Percentiles rank a stretch among this genome's conserved stretches.
Evolutionary conservation across 2,888 invertebrate genomes (phyloP).

Genomic region (Tiliacea citrago): DNA sequence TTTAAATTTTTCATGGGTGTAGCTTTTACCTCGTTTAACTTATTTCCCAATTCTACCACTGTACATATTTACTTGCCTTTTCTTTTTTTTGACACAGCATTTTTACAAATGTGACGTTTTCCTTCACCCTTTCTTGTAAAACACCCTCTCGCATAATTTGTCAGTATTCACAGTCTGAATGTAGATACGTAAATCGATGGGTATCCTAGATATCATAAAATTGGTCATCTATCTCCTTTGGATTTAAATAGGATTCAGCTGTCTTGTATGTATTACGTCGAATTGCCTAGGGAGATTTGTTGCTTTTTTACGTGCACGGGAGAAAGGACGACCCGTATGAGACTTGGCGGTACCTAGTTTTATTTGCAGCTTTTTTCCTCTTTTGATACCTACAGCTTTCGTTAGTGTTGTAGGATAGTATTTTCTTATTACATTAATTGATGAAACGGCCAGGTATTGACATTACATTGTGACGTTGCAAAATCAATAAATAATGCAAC

Average conservation of each 20-base stretch:
- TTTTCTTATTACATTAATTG: not conserved
- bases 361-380: not conserved
- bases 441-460: not conserved
- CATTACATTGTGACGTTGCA: too few relatives aligned
- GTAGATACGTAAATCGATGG: conserved; percentile 47
- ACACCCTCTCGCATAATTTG: conserved; percentile 21
- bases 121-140: conserved; percentile 12
- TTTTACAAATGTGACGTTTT: conserved; percentile 20
- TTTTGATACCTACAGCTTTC: conserved; percentile 2
- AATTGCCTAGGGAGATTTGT: conserved; percentile 80
- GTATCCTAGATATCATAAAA: conserved; percentile 72
- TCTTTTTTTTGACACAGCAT: conserved; percentile 1
- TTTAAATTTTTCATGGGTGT: not conserved
- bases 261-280: conserved; percentile 81
- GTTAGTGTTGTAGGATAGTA: not conserved
- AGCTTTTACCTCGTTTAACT: not conserved
- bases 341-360: conserved; percentile 2
- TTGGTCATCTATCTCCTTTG: conserved; percentile 76
- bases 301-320: conserved; percentile 70
- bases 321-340: not conserved
- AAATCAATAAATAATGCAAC: too few relatives aligned
- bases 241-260: conserved; percentile 77
- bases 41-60: not conserved
- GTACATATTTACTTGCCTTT: not conserved
- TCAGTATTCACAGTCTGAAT: conserved; percentile 27